Conservation (phyloP, 2,113 vertebrate genomes). For the Acrocephalus arundinaceus region DNA sequence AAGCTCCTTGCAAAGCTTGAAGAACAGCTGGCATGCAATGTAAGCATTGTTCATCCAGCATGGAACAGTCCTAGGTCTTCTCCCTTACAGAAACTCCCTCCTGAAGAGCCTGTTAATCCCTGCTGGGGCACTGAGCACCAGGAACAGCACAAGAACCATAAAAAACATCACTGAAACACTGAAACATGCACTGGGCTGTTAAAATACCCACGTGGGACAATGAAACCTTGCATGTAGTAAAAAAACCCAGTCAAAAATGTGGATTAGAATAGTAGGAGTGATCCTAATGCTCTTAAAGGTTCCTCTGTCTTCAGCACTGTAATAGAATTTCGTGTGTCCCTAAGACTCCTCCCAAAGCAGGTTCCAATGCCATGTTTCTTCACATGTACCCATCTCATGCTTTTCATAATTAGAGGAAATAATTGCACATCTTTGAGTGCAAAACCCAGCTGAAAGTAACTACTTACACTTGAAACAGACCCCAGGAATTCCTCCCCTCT, state of each 20-base stretch:
- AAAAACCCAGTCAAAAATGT: background rate
- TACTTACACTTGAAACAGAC: background rate
- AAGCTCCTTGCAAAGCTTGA: slow-evolving; percentile 8
- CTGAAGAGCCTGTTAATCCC: background rate
- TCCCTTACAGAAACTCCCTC: background rate
- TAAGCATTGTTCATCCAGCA: background rate
- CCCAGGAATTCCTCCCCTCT: background rate
- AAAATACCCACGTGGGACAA: background rate
- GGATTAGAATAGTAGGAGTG: background rate
- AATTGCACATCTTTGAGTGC: background rate
- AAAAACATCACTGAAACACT: background rate
- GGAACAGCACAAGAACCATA: background rate
- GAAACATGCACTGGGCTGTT: background rate
- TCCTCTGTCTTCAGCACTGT: background rate
- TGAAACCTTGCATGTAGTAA: background rate
- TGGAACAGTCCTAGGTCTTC: background rate
- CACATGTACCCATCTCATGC: background rate
- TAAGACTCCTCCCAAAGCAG: background rate
- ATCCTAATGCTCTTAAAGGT: background rate
- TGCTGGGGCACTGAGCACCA: background rate
- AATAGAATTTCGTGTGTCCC: background rate
- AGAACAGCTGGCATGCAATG: slow-evolving; percentile 33
- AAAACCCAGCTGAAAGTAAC: background rate
- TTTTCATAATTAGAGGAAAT: background rate
- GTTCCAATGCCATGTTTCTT: background rate